Percentiles rank a stretch among this genome's conserved stretches.
phyloP scores from a whole-genome alignment of 2,888 invertebrate genomes.

The Arctia plantaginis region DNA sequence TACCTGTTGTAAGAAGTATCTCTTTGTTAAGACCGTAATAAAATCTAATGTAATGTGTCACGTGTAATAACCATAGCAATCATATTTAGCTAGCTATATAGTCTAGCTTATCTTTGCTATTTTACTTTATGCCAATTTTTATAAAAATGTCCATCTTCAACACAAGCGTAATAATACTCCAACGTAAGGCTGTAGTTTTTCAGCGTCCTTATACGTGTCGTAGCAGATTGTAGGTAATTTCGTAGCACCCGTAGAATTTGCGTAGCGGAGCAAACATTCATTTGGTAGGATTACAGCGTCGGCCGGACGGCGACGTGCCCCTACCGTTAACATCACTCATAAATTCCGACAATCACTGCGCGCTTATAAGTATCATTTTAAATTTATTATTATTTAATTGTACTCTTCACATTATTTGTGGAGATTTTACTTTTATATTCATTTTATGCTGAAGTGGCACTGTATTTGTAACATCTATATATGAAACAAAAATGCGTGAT shows the following conservation, averaged over 20 bases:
- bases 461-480: conserved; percentile 8
- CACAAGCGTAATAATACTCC: not conserved
- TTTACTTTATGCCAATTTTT: no score
- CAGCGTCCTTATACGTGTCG: not conserved
- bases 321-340: conserved; percentile 17
- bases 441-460: not conserved
- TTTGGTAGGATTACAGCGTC: conserved; percentile 35
- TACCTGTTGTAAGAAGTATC: no score
- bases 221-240: conserved; percentile 13
- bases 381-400: conserved; percentile 30
- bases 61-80: no score
- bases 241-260: conserved; percentile 18
- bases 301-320: conserved; percentile 8
- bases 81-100: no score
- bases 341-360: conserved; percentile 20
- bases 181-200: not conserved
- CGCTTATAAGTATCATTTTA: conserved; percentile 19
- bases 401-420: conserved; percentile 11
- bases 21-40: no score
- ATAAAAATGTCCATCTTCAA: no score
- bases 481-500: not conserved
- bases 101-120: no score
- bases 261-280: conserved; percentile 41
- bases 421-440: conserved; percentile 13
- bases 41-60: no score